phyloP scores from a whole-genome alignment of 2,113 vertebrate species.

The Calonectris borealis region DNA sequence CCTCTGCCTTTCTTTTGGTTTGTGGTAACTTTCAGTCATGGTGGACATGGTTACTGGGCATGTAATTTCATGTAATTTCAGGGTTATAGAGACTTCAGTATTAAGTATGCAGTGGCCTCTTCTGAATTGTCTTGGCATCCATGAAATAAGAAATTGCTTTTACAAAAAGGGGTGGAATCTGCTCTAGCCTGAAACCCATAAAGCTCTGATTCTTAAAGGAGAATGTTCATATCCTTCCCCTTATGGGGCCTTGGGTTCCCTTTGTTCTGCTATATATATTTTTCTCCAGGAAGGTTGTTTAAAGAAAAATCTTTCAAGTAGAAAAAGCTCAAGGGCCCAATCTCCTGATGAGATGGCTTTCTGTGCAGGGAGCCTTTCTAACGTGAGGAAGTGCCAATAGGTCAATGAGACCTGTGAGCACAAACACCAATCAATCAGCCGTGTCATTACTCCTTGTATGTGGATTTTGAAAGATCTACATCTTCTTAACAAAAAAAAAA shows the following conservation, averaged over 20 bases:
- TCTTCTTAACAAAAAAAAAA: neutral
- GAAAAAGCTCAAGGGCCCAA: neutral
- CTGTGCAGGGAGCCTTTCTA: conserved; percentile 19
- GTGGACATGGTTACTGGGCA: neutral
- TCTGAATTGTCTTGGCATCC: neutral
- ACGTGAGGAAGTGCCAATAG: neutral
- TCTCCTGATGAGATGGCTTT: neutral
- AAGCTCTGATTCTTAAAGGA: neutral
- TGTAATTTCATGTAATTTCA: neutral
- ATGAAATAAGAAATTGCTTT: neutral
- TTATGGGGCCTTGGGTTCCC: neutral
- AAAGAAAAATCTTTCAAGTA: neutral
- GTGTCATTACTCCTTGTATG: neutral
- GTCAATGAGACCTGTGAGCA: conserved; percentile 39
- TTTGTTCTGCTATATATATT: neutral
- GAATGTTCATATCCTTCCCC: neutral
- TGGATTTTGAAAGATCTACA: neutral
- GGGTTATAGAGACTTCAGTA: neutral
- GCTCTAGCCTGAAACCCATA: neutral
- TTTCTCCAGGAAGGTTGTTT: neutral
- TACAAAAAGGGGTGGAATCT: neutral
- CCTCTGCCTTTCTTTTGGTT: neutral
- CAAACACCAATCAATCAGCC: neutral
- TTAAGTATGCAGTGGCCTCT: neutral
- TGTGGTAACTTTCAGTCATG: neutral